A percentile compares a stretch with the other conserved stretches of the same genome.
Conservation (phyloP, 1,140 invertebrate genomes). For the Drosophila varians region DNA sequence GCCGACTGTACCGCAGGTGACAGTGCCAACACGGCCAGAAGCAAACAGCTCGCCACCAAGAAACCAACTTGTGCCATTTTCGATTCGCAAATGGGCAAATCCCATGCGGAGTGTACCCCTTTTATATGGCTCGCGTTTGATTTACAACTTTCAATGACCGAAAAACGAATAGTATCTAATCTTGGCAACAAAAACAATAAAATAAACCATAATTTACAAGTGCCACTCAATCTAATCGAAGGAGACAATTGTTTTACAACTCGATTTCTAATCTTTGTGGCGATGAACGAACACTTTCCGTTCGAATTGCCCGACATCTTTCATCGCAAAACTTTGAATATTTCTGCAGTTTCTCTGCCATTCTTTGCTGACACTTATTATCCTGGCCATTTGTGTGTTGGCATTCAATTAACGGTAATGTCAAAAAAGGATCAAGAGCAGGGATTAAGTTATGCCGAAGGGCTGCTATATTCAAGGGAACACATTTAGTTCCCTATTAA, state of each 20-base stretch:
- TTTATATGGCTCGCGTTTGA: constrained; percentile 9
- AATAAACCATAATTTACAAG: neutral
- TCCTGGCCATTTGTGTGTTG: constrained; percentile 7
- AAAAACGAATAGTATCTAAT: no score
- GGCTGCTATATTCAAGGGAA: no score
- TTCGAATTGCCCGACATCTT: neutral
- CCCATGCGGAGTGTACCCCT: constrained; percentile 4
- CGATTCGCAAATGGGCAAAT: constrained; percentile 27
- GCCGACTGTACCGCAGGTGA: constrained; percentile 30
- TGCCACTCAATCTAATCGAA: neutral
- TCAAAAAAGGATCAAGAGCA: neutral
- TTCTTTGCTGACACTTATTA: neutral
- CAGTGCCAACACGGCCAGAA: neutral
- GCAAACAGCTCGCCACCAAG: neutral
- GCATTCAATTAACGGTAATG: constrained; percentile 12
- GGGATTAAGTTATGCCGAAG: neutral
- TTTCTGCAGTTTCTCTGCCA: neutral
- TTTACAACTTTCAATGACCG: constrained; percentile 13
- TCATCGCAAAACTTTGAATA: neutral
- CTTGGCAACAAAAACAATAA: neutral
- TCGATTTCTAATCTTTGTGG: neutral
- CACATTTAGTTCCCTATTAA: no score
- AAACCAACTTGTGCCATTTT: neutral
- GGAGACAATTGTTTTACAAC: constrained; percentile 1
- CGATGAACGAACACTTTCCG: neutral